Base-by-base conservation (phyloP, 2,888 invertebrate species). In the Dolichomitus sp. region DNA sequence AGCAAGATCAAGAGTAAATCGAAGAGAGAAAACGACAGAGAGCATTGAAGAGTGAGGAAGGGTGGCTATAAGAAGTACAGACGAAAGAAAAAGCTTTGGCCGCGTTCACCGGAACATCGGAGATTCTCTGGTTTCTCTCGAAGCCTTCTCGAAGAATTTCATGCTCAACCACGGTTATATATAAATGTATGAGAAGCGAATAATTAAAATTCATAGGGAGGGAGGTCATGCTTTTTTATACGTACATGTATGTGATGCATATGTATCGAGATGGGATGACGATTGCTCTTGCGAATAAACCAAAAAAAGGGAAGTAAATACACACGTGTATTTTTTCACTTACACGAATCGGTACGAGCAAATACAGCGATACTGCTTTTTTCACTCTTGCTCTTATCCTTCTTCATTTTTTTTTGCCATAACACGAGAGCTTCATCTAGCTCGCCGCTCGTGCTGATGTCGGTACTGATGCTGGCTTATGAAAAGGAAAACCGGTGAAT, bases 401-500 rank as follows among this genome's bases (percentile, higher is more conserved):
- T 42, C 6, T 50, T 27, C 37, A 80, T 82, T 81, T 73, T 68
- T n/a, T 45, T 75, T 83, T 65, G 78, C 81, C 81, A 85, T 86
- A 85, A 84, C 86, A 85, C 73, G 75, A 83, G 81, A 69, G 37
- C 54, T 73, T 68, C 68, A 59, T 57, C 68, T 42, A 30, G 70
- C 69, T 69, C 42, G 59, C 76, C 65, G 79, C 48, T 17, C 42
- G 54, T 37, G 63, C 70, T 73, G 66, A 42, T 19, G 79, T 57
- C 30, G 33, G 45, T 42, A 45, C 70, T 42, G 75, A 75, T 80
- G 74, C 85, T 66, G 76, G 86, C 87, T 86, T 87, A 85, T 90
- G 89, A 90, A 91, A 89, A 89, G 88, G 86, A 88, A 83, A 83
- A 85, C 86, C 88, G 87, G 81, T 85, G 86, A 87, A 89, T 90